Percentiles rank a stretch among this genome's conserved stretches.
phyloP scores from a whole-genome alignment of 2,888 invertebrate genomes.

The Drosophila prostipennis region DNA sequence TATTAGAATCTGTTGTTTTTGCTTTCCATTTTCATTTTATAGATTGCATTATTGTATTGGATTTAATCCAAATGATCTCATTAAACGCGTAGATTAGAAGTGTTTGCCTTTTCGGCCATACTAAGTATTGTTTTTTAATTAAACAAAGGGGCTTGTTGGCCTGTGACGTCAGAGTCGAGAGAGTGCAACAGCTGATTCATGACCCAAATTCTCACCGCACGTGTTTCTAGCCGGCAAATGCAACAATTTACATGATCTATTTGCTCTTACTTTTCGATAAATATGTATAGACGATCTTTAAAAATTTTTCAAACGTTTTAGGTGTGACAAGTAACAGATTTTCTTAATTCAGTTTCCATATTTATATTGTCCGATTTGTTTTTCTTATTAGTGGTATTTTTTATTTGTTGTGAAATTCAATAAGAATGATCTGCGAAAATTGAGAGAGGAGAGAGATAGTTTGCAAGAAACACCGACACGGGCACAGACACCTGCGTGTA shows the following conservation, averaged over 20 bases:
- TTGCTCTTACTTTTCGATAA: not conserved
- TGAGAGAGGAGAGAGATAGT: conserved; percentile 31
- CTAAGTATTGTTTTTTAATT: not conserved
- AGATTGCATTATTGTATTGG: too few relatives aligned
- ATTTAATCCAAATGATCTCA: too few relatives aligned
- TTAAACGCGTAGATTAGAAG: not conserved
- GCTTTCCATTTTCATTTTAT: too few relatives aligned
- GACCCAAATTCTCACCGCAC: conserved; percentile 35
- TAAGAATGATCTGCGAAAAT: conserved; percentile 34
- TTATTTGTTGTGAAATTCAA: conserved; percentile 55
- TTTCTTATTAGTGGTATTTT: not conserved
- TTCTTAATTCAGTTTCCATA: not conserved
- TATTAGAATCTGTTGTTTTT: too few relatives aligned
- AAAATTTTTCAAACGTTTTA: not conserved
- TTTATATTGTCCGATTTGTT: too few relatives aligned
- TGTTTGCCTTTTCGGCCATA: not conserved
- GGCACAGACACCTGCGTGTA: conserved; percentile 7
- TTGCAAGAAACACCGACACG: not conserved
- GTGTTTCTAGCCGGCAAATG: conserved; percentile 37
- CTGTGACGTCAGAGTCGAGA: conserved; percentile 3
- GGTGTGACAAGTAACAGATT: not conserved
- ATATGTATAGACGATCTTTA: not conserved
- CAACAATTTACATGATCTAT: too few relatives aligned
- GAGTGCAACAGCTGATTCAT: conserved; percentile 38
- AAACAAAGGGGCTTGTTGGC: conserved; percentile 2